Evolutionary conservation across 2,113 vertebrate species (phyloP), one percentile per base, ranked within the genome.

Genomic region (Campylorhamphus procurvoides): DNA sequence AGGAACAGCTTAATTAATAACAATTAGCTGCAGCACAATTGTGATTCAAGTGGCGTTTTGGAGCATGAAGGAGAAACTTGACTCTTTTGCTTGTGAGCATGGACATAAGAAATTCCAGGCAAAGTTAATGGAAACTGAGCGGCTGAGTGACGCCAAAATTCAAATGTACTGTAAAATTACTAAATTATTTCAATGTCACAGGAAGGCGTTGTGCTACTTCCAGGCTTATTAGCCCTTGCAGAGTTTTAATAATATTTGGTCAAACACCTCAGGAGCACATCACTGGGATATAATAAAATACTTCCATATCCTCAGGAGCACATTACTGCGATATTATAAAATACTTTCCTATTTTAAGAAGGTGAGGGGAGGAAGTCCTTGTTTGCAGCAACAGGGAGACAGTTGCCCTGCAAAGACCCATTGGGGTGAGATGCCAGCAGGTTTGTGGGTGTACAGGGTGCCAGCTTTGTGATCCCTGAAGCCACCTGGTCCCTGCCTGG

Each of bases 11-110:
- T 97, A 97, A 98, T 98, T 98, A 98, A 98, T 97, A 98, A 97
- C 97, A 97, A 98, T 97, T 98, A 97, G 93, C 96, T 24, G 37
- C 91, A 84, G 76, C 85, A 58, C 96, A 50, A 88, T 92, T 97
- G 97, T 78, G 85, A 97, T 97, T 97, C 97, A 93, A 97, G 95
- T 89, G 94, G 93, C 73, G 62, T 96, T 94, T 47, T 96, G 81
- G 60, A 98, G 97, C 98, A 98, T 98, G 98, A 98, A 98, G 98
- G 98, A 97, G 98, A 98, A 98, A 97, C 95, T 93, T 80, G 95
- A 97, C 94, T 93, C 97, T 96, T 92, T 50, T 14, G 92, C 91
- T 96, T 84, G 95, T 95, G 90, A 79, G 92, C 69, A n/a, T 7
- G 33, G 96, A 95, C 90, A 49, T 49, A 76, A 97, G 97, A 96